Base-by-base conservation (phyloP, 2,797 vertebrate genomes). In the Cossypha polioptera region DNA sequence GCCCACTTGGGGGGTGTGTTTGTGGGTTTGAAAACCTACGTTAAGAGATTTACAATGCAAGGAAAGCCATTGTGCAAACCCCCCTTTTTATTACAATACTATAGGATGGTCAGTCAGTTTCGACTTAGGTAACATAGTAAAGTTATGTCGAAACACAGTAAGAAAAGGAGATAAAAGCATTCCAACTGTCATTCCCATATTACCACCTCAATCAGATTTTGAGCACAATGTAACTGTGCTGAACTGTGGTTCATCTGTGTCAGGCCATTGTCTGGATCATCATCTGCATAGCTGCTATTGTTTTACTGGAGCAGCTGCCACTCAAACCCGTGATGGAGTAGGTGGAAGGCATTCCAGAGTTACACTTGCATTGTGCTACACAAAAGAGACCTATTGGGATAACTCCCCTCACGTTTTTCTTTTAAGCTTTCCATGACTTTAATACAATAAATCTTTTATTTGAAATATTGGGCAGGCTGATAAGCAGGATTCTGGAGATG, bases 221-320 rank as follows among this genome's bases (percentile, higher is more conserved):
- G 80, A 86, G 74, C 68, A 90, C 86, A 74, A 92, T 78, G 40
- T 31, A 66, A 48, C 72, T 53, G 13, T 36, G 67, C 82, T 72
- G 92, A 95, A 66, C 85, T 79, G 11, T 3, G 76, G 93, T 95
- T 95, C 91, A 55, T 55, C 26, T 4, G 5, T 91, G 91, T 92
- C 89, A 83, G 91, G 77, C 75, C 74, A 57, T 94, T 88, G 82
- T 91, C 89, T 96, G 59, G 35, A 68, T 15, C 47, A 74, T 26
- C 82, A 88, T 92, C 91, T 92, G 89, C 82, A 76, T 17, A 81
- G 86, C 79, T 91, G 29, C 86, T 62, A 84, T 89, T 95, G 93
- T 94, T 94, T 94, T 55, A 91, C 66, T 43, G 91, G 59, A 94
- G 78, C 93, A 95, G 87, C 94, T 96, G 95, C 89, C 96, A 90